These are phyloP conservation scores for Bradypodion pumilum DNA, from an alignment of 2,797 vertebrate genomes.

Conservation along the genomic window DNA sequence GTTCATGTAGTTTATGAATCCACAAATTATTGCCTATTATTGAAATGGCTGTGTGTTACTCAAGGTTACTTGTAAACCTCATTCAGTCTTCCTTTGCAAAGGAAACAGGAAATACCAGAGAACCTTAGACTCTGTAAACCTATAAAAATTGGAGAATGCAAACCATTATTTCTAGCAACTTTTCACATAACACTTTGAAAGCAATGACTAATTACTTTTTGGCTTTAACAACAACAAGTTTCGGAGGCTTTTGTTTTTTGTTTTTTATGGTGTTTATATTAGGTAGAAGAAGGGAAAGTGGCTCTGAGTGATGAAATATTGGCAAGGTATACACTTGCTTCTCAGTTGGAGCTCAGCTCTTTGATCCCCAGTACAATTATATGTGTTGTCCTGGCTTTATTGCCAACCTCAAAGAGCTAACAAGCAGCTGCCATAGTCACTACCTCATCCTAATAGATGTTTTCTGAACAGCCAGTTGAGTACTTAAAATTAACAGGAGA, in stretches of 20 bases:
- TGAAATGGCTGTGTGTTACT: conserved; percentile 86
- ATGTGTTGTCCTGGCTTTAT: conserved; percentile 72
- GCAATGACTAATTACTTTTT: conserved; percentile 95
- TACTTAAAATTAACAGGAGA: conserved; percentile 50
- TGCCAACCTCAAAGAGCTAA: conserved; percentile 68
- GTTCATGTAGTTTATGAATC: conserved; percentile 80
- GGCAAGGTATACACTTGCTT: conserved; percentile 75
- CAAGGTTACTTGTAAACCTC: conserved; percentile 93
- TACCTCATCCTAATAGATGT: conserved; percentile 65
- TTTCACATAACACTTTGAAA: conserved; percentile 94
- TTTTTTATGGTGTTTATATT: conserved; percentile 82
- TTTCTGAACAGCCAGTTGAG: conserved; percentile 69
- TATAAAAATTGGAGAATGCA: conserved; percentile 90
- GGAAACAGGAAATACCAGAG: conserved; percentile 96
- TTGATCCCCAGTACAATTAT: conserved; percentile 80
- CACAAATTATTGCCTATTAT: conserved; percentile 82
- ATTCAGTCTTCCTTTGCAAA: conserved; percentile 85
- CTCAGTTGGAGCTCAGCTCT: conserved; percentile 79
- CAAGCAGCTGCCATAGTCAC: conserved; percentile 66
- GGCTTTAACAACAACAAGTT: conserved; percentile 89
- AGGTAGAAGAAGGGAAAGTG: conserved; percentile 76
- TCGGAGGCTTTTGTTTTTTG: conserved; percentile 76
- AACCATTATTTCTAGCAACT: conserved; percentile 92
- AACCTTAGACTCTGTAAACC: conserved; percentile 92
- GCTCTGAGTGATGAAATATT: conserved; percentile 82